These are phyloP conservation scores for Colaptes auratus DNA, from an alignment of 2,113 vertebrate species.

Conservation along the genomic window DNA sequence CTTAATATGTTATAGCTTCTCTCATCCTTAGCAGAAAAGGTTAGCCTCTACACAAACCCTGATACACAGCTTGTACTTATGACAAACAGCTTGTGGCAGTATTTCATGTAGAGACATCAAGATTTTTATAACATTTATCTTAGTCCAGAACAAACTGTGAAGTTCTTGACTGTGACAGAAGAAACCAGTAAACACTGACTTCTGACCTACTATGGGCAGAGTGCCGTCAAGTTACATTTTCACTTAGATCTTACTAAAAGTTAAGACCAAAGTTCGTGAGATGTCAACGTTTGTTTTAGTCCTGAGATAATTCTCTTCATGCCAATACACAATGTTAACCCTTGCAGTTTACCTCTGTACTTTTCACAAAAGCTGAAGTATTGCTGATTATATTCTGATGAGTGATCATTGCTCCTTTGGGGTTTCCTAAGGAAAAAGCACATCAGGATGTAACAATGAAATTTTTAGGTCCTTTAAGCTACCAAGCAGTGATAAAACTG, in stretches of 20 bases:
- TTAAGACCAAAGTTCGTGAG: not conserved
- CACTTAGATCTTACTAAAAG: not conserved
- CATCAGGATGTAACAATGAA: not conserved
- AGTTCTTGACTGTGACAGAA: not conserved
- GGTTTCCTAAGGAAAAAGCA: conserved; percentile 83
- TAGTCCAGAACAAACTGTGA: not conserved
- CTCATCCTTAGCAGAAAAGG: not conserved
- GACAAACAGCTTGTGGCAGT: not conserved
- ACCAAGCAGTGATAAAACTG: not conserved
- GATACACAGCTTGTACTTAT: not conserved
- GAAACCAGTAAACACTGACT: not conserved
- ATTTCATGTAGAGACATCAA: not conserved
- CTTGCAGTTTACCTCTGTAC: conserved; percentile 86
- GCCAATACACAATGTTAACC: not conserved
- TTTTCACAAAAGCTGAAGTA: conserved; percentile 88
- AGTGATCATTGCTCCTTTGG: conserved; percentile 93
- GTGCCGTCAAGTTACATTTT: not conserved
- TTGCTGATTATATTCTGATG: conserved; percentile 91
- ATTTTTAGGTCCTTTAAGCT: not conserved
- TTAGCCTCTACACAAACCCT: not conserved
- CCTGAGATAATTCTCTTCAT: not conserved
- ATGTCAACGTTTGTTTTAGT: not conserved
- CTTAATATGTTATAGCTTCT: not conserved
- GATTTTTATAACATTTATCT: not conserved
- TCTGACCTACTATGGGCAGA: not conserved